Percentiles rank a stretch among this genome's conserved stretches.
These are phyloP conservation scores for Coelinius sp. DNA, from an alignment of 2,888 invertebrate genomes.

Conservation along the genomic window DNA sequence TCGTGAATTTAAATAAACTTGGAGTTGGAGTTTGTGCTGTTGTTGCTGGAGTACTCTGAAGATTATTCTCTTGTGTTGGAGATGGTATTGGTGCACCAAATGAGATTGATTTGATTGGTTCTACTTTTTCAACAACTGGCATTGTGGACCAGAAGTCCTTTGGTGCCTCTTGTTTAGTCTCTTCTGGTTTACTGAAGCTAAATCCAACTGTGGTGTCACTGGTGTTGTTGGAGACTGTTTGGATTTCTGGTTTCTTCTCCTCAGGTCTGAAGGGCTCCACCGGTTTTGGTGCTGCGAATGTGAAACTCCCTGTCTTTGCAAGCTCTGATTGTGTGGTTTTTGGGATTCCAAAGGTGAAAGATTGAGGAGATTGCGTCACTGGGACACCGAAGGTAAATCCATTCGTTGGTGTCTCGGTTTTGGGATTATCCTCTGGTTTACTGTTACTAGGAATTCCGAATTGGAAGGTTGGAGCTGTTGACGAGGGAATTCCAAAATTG, in stretches of 20 bases:
- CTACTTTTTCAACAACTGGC: background rate
- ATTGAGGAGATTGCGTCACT: slow-evolving; percentile 31
- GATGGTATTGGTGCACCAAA: slow-evolving; percentile 25
- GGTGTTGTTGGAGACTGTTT: slow-evolving; percentile 27
- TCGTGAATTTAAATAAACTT: slow-evolving; percentile 49
- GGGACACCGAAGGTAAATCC: slow-evolving; percentile 61
- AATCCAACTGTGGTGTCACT: slow-evolving; percentile 37
- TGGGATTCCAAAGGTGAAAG: slow-evolving; percentile 52
- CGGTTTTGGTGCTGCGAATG: slow-evolving; percentile 56
- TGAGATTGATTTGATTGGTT: background rate
- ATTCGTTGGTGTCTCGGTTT: slow-evolving; percentile 37
- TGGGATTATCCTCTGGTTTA: slow-evolving; percentile 47
- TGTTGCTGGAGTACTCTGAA: slow-evolving; percentile 31
- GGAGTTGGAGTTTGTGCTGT: slow-evolving; percentile 31
- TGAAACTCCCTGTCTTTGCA: slow-evolving; percentile 48
- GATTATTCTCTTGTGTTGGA: slow-evolving; percentile 29
- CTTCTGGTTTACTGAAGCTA: slow-evolving; percentile 52
- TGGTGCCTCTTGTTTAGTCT: slow-evolving; percentile 4
- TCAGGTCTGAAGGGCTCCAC: slow-evolving; percentile 45
- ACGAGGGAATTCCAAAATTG: slow-evolving; percentile 59
- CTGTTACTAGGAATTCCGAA: slow-evolving; percentile 72
- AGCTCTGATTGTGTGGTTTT: slow-evolving; percentile 41
- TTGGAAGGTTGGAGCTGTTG: slow-evolving; percentile 60
- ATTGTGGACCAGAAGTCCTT: background rate
- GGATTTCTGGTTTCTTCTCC: slow-evolving; percentile 37